Percentiles rank a stretch among this genome's conserved stretches.
Conservation (phyloP, 2,888 invertebrate species). For the Mimachlamys varia region DNA sequence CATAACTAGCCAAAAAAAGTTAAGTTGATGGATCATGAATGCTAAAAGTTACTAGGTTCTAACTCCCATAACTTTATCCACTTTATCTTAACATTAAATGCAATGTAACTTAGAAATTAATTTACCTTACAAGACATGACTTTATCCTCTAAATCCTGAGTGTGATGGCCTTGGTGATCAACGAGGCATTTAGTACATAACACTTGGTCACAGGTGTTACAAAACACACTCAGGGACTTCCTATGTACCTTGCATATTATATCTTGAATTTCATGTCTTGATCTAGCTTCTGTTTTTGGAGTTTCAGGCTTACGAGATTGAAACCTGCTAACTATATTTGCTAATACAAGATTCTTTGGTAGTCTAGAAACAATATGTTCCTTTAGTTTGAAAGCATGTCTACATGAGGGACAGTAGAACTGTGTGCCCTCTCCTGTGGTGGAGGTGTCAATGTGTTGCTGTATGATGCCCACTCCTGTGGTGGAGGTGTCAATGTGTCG, state of each 20-base stretch:
- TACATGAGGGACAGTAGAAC: background rate
- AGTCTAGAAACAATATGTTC: background rate
- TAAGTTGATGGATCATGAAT: too few species aligned
- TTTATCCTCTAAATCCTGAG: conserved; percentile 29
- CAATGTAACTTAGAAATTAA: background rate
- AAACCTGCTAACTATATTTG: conserved; percentile 28
- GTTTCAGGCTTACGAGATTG: background rate
- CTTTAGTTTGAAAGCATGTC: background rate
- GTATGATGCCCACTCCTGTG: too few species aligned
- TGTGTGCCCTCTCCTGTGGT: too few species aligned
- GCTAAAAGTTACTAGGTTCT: too few species aligned
- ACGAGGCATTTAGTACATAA: conserved; percentile 37
- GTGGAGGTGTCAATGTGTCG: too few species aligned
- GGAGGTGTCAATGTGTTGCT: too few species aligned
- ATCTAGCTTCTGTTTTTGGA: background rate
- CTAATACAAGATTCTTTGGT: conserved; percentile 41
- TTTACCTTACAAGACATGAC: background rate
- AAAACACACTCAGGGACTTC: conserved; percentile 28
- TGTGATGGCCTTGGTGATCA: conserved; percentile 32
- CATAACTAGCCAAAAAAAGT: too few species aligned
- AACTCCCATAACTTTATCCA: too few species aligned
- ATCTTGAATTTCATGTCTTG: conserved; percentile 26
- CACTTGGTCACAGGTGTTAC: conserved; percentile 4
- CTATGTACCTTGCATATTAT: conserved; percentile 14
- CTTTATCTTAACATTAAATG: background rate